Evolutionary conservation across 64 coral and sea anemone species (phyloP), one percentile per base, ranked within the genome.

Genomic region (Montipora foliosa): DNA sequence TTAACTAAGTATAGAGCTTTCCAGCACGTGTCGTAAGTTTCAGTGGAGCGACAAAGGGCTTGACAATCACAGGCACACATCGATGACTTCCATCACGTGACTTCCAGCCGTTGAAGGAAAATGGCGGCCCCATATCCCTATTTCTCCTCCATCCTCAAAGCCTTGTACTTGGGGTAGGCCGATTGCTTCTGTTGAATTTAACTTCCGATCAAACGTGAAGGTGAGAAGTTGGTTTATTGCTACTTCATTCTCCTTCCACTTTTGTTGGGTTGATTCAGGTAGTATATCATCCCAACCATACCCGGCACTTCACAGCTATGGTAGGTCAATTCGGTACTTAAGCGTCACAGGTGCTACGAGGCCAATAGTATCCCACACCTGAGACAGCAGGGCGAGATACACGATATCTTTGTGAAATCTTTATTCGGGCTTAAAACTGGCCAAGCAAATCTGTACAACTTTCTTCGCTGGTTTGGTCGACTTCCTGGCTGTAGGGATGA

Each of bases 1-100:
- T 94, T 68, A 16, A 88, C 87, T 49, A 88, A 88, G 25, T 46
- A 13, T 9, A 93, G 46, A 13, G 58, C 59, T 46, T 87, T 53
- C 2, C 49, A 49, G 75, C 84, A 93, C 21, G 92, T 93, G n/a
- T 66, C 47, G 21, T 80, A 87, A 50, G 78, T 52, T 93, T 93
- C 19, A 94, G 46, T 44, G 84, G 92, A 15, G 92, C 92, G 12
- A 89, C 84, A 29, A 94, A 94, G 15, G 92, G 62, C 47, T 94
- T 94, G 58, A 82, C 71, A 50, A 89, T 89, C 5, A 89, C 92
- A 19, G 77, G 84, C 13, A 81, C 19, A 22, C 84, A 89, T 10
- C 22, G 11, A 55, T 88, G 80, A 3, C 19, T 88, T 15, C 52
- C 76, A 25, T 94, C 84, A 37, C 51, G 13, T 4, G 74, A 85